Evolutionary conservation across 2,113 vertebrate species (phyloP), one percentile per base, ranked within the genome.

Genomic region (Thunnus thynnus): DNA sequence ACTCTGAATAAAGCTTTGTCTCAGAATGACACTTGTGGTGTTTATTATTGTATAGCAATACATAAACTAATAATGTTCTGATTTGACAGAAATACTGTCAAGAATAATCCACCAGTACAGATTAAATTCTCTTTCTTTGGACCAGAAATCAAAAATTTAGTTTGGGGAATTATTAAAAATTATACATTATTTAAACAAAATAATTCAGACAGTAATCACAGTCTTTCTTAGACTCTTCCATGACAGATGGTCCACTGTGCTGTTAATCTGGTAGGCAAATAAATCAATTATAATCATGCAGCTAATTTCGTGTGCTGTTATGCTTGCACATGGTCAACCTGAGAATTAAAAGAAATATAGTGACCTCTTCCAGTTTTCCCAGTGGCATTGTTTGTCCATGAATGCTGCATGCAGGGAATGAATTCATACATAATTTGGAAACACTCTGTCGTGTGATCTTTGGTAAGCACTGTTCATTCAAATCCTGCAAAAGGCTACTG

Each of bases 391-490:
- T 67, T 52, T 56, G 41, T 66, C 32, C 72, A 80, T 86, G 67
- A 89, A 80, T 70, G 76, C 71, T 87, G 62, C 78, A 86, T 76
- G 80, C 36, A 4, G 44, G 78, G 71, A 56, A 27, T 86, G 83
- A 89, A 86, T 86, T 88, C 86, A 92, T 91, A 67, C 84, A 91
- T 91, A 91, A 92, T 88, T 89, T 74, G 86, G 47, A 76, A 86
- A 80, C 54, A 48, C 56, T 76, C n/a, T 44, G 57, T 82, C 13
- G 75, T 88, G 85, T 91, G 91, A 88, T 91, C 88, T 82, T 88
- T 68, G 82, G 70, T 90, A 88, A 90, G 83, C 72, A 61, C 69
- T 78, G 57, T 78, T 87, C 81, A 56, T 87, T 89, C 80, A 72
- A 72, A 84, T 66, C 65, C 57, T 20, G 70, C 76, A 84, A 80